phyloP scores from a whole-genome alignment of 92 coral and sea anemone species.

The Epizoanthus ramosus region DNA sequence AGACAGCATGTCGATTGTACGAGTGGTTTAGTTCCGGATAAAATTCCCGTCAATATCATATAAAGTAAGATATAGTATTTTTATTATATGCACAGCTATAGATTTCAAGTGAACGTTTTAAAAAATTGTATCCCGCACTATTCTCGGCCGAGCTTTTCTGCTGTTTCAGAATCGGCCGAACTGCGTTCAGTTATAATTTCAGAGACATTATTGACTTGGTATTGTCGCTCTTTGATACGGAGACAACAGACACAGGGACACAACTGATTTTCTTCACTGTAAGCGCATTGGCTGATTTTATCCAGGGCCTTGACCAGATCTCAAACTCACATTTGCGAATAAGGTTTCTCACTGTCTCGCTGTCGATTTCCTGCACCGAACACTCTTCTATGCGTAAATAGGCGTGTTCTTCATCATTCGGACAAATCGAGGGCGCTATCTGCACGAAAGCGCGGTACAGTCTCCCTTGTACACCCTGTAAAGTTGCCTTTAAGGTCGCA shows the following conservation, averaged over 20 bases:
- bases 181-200: not conserved
- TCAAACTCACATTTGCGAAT: constrained; percentile 43
- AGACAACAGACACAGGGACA: not conserved
- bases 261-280: constrained; percentile 29
- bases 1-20: no score
- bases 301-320: constrained; percentile 36
- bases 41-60: no score
- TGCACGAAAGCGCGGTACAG: constrained; percentile 26
- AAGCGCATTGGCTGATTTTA: not conserved
- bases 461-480: constrained; percentile 20
- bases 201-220: constrained; percentile 11
- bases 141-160: no score
- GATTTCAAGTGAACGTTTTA: no score
- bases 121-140: no score
- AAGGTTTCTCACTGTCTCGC: not conserved
- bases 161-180: no score
- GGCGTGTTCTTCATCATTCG: constrained; percentile 34
- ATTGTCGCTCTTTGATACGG: not conserved
- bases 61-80: no score
- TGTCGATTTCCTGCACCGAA: constrained; percentile 28
- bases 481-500: constrained; percentile 2
- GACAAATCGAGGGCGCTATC: constrained; percentile 41
- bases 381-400: constrained; percentile 29
- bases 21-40: no score
- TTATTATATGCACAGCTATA: no score